Evolutionary conservation across 2,797 vertebrate species (phyloP).

Genomic region (Dallia pectoralis): DNA sequence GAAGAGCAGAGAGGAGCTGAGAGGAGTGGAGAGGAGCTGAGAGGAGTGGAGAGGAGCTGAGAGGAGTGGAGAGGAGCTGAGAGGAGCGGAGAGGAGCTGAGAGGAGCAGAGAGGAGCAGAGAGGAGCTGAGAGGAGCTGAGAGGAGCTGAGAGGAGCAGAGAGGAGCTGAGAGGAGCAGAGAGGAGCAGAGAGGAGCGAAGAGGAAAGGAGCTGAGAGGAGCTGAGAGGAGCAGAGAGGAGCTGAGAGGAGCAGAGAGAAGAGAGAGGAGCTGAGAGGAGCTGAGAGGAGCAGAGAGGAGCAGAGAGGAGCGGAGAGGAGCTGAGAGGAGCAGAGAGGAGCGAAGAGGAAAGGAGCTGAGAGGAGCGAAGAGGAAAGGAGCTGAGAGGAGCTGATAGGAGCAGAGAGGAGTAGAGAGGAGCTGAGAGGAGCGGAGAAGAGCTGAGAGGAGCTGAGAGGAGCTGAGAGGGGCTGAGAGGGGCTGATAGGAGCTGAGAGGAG

Average conservation of each 20-base stretch:
- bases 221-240: conserved; percentile 53
- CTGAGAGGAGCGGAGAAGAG: conserved; percentile 55
- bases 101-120: too few species aligned
- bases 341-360: too few species aligned
- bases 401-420: conserved; percentile 72
- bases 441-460: conserved; percentile 59
- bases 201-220: too few species aligned
- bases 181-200: conserved; percentile 74
- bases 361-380: too few species aligned
- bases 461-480: conserved; percentile 73
- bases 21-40: conserved; percentile 54
- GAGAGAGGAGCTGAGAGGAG: too few species aligned
- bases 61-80: conserved; percentile 54
- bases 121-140: conserved; percentile 46
- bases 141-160: conserved; percentile 74
- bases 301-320: conserved; percentile 72
- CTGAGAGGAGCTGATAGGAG: conserved; percentile 55
- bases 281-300: conserved; percentile 55
- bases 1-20: conserved; percentile 67
- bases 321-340: conserved; percentile 55
- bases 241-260: too few species aligned
- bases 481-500: conserved; percentile 35
- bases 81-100: conserved; percentile 67
- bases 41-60: conserved; percentile 67
- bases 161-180: conserved; percentile 46